Evolutionary conservation across 2,797 vertebrate species (phyloP).

Genomic region (Hipposideros larvatus): DNA sequence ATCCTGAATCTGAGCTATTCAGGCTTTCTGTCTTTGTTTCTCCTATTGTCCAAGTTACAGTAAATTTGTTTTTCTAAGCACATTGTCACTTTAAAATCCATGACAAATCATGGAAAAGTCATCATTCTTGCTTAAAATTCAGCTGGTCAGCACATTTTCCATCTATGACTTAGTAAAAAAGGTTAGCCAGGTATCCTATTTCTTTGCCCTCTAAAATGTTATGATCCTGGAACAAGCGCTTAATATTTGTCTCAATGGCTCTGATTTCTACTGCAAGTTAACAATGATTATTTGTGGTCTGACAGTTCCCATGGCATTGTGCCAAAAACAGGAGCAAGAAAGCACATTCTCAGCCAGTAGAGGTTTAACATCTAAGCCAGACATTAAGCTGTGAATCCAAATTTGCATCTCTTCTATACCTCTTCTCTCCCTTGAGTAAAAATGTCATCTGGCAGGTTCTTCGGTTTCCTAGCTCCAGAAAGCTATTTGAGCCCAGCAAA

Average conservation of each 20-base stretch:
- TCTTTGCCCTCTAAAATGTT: slow-evolving; percentile 66
- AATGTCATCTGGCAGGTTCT: slow-evolving; percentile 74
- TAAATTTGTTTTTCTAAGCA: slow-evolving; percentile 56
- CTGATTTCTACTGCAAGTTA: slow-evolving; percentile 68
- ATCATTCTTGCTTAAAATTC: slow-evolving; percentile 58
- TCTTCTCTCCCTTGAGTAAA: slow-evolving; percentile 67
- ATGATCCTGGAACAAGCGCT: slow-evolving; percentile 65
- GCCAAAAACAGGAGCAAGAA: slow-evolving; percentile 70
- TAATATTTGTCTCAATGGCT: slow-evolving; percentile 69
- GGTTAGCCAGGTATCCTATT: slow-evolving; percentile 60
- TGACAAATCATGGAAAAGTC: slow-evolving; percentile 46
- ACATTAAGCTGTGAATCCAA: slow-evolving; percentile 71
- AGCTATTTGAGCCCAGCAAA: slow-evolving; percentile 53
- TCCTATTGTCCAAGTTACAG: background rate
- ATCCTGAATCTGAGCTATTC: slow-evolving; percentile 10
- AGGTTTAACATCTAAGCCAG: slow-evolving; percentile 72
- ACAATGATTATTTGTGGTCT: slow-evolving; percentile 74
- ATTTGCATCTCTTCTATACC: slow-evolving; percentile 62
- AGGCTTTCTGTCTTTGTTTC: slow-evolving; percentile 33
- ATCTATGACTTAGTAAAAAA: slow-evolving; percentile 7
- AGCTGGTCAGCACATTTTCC: slow-evolving; percentile 39
- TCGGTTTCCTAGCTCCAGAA: slow-evolving; percentile 55
- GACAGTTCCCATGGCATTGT: slow-evolving; percentile 70
- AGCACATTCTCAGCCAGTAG: slow-evolving; percentile 60
- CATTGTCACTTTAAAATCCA: slow-evolving; percentile 48